These are phyloP conservation scores for Podocnemis expansa DNA, from an alignment of 2,113 vertebrate species.

Conservation along the genomic window DNA sequence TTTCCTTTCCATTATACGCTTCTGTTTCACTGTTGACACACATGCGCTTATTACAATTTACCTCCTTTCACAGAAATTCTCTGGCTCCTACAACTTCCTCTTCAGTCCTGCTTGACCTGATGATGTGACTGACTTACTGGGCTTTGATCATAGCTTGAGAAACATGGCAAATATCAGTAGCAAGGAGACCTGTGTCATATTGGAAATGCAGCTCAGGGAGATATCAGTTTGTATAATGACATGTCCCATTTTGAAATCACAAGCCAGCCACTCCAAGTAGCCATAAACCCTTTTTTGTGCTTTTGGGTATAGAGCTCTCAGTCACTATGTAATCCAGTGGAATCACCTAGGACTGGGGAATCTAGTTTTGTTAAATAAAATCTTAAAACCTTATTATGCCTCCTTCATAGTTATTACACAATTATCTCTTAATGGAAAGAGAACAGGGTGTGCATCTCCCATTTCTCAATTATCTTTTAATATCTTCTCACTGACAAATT, in stretches of 20 bases:
- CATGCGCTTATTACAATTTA: background rate
- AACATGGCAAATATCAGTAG: background rate
- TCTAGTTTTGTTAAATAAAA: background rate
- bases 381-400: background rate
- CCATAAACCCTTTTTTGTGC: background rate
- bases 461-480: background rate
- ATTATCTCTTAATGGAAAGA: background rate
- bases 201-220: background rate
- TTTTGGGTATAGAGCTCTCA: background rate
- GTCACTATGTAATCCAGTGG: background rate
- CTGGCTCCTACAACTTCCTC: background rate
- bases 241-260: background rate
- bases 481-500: background rate
- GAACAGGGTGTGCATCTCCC: background rate
- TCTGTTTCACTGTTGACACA: background rate
- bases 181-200: background rate
- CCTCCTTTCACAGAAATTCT: background rate
- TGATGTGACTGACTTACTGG: background rate
- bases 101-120: background rate
- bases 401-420: background rate
- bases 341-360: background rate
- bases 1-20: background rate
- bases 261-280: background rate
- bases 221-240: background rate
- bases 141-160: background rate